A percentile compares a stretch with the other conserved stretches of the same genome.
These are phyloP conservation scores for Tipula lateralis DNA, from an alignment of 2,888 invertebrate species.

Conservation along the genomic window DNA sequence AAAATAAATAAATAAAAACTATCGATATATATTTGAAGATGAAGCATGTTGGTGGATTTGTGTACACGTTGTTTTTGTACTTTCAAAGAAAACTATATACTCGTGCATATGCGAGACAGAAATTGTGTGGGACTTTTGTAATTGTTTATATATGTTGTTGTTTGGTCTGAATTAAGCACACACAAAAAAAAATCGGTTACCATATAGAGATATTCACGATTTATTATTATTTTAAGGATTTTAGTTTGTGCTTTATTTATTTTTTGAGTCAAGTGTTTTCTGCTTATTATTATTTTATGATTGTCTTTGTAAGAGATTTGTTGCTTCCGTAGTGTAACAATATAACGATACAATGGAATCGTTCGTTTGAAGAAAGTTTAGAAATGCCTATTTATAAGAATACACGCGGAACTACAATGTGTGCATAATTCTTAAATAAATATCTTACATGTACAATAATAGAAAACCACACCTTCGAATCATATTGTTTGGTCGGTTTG, in stretches of 20 bases:
- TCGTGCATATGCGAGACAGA: not conserved
- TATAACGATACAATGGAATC: not conserved
- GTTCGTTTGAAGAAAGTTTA: not conserved
- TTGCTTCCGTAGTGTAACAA: not conserved
- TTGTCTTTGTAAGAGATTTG: not conserved
- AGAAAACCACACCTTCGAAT: not conserved
- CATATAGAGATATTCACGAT: slow-evolving; percentile 11
- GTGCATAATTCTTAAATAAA: not conserved
- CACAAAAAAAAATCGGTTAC: not conserved
- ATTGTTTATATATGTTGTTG: not conserved
- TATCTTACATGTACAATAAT: not conserved
- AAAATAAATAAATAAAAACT: not conserved
- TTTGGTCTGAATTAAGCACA: not conserved
- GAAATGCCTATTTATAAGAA: too few species aligned
- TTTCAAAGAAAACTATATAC: not conserved
- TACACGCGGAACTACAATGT: not conserved
- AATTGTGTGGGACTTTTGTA: slow-evolving; percentile 4
- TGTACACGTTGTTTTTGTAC: not conserved
- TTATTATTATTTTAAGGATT: slow-evolving; percentile 11
- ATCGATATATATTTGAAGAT: slow-evolving; percentile 15
- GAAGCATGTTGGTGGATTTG: slow-evolving; percentile 16
- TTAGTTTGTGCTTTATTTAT: slow-evolving; percentile 11
- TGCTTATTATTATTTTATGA: not conserved
- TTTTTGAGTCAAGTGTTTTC: slow-evolving; percentile 16
- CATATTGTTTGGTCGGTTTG: not conserved